Evolutionary conservation across 2,113 vertebrate genomes (phyloP), one percentile per base, ranked within the genome.

Genomic region (Probosciger aterrimus): DNA sequence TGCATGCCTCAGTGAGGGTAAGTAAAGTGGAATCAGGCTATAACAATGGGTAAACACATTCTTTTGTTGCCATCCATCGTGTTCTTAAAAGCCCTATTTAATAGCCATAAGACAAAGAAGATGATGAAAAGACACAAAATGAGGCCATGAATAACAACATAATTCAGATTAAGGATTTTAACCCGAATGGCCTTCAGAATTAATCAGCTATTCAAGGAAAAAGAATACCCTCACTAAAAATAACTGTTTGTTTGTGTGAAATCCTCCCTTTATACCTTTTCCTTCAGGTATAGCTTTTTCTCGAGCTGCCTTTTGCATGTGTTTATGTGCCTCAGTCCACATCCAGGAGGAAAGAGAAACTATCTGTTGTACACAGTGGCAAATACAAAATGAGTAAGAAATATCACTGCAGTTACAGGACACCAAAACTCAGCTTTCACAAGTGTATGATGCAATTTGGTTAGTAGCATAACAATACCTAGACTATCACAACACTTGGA

Each of bases 181-280:
- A 95, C 53, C 7, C 44, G 88, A 93, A 90, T n/a, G 93, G 82
- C 94, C 95, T 96, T 97, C 94, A 95, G 64, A 94, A 95, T 93
- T 95, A 95, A 95, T 90, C 81, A 64, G 27, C 46, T 19, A 74
- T 93, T 95, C 76, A 96, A 74, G 64, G 71, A 92, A 78, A 90
- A 86, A 93, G 46, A 94, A 92, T 59, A 79, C 35, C 17, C 30
- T 86, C 76, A 84, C 90, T 60, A 90, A 91, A 91, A 95, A 82
- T 65, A 93, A 85, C 24, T 70, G 82, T 91, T 90, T 94, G 67
- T 73, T 90, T 94, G 63, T 73, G 59, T 33, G 35, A 86, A 96
- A 81, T n/a, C 50, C 23, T 88, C 23, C 27, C 23, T 94, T 86
- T 90, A 75, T 92, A 50, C 46, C 27, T 75, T 67, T 67, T 67